A percentile compares a stretch with the other conserved stretches of the same genome.
Evolutionary conservation across 1,140 invertebrate genomes (phyloP).

Genomic region (Drosophila miranda): DNA sequence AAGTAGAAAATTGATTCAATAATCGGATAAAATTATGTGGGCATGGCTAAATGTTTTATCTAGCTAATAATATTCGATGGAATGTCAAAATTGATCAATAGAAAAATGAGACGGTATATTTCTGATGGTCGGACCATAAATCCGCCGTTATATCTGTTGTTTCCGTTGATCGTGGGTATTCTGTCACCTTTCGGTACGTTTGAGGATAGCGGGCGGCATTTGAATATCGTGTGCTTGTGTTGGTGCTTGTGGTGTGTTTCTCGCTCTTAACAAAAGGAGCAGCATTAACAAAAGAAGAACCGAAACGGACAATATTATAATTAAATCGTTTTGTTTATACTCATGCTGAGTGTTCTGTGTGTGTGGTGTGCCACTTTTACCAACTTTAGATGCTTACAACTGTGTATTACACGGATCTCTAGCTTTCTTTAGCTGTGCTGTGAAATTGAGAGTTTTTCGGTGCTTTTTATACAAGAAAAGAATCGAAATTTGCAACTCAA

Average conservation of each 20-base stretch:
- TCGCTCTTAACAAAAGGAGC: slow-evolving; percentile 55
- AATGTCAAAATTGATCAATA: no score
- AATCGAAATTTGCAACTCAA: slow-evolving; percentile 34
- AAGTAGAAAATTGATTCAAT: no score
- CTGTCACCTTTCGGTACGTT: no score
- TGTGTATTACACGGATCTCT: slow-evolving; percentile 3
- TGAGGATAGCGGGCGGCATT: no score
- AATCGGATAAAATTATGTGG: no score
- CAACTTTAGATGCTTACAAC: slow-evolving; percentile 11
- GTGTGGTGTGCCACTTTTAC: slow-evolving; percentile 22
- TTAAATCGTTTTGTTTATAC: slow-evolving; percentile 53
- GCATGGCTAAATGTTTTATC: no score
- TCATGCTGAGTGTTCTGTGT: not conserved
- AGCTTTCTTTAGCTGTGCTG: slow-evolving; percentile 17
- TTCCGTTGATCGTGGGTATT: slow-evolving; percentile 14
- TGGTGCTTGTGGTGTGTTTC: slow-evolving; percentile 28
- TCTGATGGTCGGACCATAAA: no score
- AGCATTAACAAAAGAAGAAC: slow-evolving; percentile 54
- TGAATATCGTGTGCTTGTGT: slow-evolving; percentile 32
- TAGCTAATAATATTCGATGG: no score
- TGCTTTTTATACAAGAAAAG: not conserved
- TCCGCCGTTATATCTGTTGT: slow-evolving; percentile 37
- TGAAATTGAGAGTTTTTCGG: slow-evolving; percentile 17
- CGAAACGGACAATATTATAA: slow-evolving; percentile 28
- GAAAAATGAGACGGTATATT: no score